Percentiles rank a stretch among this genome's conserved stretches.
Evolutionary conservation across 2,797 vertebrate species (phyloP).

Genomic region (Sebastes kiyomatsui): DNA sequence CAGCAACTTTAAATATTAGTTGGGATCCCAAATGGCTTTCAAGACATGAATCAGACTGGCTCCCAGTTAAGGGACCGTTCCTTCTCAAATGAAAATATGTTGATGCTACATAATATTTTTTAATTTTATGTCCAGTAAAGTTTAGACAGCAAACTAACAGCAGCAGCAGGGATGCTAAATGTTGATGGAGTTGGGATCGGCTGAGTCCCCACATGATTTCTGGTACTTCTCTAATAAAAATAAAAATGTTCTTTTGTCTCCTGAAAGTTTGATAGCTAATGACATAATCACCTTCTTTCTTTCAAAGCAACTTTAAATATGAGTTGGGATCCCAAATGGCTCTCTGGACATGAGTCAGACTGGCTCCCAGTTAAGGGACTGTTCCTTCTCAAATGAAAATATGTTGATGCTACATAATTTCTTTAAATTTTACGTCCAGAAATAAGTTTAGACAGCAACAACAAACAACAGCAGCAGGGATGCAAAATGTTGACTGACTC

Average conservation of each 20-base stretch:
- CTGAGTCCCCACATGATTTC: no score
- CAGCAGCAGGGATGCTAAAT: background rate
- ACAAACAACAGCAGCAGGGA: background rate
- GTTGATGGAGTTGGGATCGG: background rate
- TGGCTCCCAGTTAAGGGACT: background rate
- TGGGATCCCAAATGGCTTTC: no score
- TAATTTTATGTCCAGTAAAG: no score
- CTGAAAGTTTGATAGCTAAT: background rate
- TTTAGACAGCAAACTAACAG: no score
- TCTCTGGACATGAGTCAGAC: background rate
- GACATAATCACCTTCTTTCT: background rate
- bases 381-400: background rate
- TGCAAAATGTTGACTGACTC: background rate
- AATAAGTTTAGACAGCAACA: background rate
- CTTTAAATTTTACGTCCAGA: background rate
- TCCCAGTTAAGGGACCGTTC: no score
- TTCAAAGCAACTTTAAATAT: background rate
- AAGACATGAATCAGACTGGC: no score
- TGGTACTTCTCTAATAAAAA: no score
- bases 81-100: no score
- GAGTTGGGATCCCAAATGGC: background rate
- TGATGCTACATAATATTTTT: no score
- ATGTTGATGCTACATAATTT: background rate
- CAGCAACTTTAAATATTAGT: no score
- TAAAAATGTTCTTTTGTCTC: no score